These are phyloP conservation scores for Sciurus niger DNA, from an alignment of 2,113 vertebrate species.

Conservation along the genomic window DNA sequence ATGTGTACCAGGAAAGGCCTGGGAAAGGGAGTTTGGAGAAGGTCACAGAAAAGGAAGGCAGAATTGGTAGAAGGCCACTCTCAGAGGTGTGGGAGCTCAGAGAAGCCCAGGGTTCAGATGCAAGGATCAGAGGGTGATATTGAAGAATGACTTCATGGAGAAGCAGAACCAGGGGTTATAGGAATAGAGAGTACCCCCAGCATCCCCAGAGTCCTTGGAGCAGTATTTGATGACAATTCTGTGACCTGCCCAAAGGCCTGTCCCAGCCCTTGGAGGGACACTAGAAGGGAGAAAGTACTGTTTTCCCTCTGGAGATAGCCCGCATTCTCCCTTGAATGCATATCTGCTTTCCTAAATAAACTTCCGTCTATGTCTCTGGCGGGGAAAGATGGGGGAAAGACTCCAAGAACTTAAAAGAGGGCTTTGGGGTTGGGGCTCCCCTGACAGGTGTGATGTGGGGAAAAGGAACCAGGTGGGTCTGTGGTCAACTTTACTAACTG, in stretches of 20 bases:
- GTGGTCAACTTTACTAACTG: neutral
- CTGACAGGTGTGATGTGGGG: neutral
- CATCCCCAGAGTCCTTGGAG: neutral
- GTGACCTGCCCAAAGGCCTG: conserved; percentile 1
- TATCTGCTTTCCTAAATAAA: too few relatives aligned
- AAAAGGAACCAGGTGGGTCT: neutral
- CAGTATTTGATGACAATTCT: neutral
- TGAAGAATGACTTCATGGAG: neutral
- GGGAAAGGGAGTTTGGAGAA: neutral
- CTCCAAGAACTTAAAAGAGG: neutral
- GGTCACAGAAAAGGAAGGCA: too few relatives aligned
- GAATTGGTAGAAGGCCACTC: neutral
- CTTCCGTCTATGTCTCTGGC: too few relatives aligned
- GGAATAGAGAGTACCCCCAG: neutral
- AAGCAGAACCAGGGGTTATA: neutral
- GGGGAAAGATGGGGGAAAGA: neutral
- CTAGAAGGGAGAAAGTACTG: too few relatives aligned
- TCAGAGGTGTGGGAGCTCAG: neutral
- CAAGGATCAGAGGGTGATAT: neutral
- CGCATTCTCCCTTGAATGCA: too few relatives aligned
- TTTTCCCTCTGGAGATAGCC: too few relatives aligned
- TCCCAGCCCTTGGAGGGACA: neutral
- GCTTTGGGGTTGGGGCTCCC: neutral
- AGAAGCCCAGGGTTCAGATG: neutral
- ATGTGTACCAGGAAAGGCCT: neutral